Evolutionary conservation across 64 coral and sea anemone species (phyloP), one percentile per base, ranked within the genome.

Genomic region (Montipora sp.): DNA sequence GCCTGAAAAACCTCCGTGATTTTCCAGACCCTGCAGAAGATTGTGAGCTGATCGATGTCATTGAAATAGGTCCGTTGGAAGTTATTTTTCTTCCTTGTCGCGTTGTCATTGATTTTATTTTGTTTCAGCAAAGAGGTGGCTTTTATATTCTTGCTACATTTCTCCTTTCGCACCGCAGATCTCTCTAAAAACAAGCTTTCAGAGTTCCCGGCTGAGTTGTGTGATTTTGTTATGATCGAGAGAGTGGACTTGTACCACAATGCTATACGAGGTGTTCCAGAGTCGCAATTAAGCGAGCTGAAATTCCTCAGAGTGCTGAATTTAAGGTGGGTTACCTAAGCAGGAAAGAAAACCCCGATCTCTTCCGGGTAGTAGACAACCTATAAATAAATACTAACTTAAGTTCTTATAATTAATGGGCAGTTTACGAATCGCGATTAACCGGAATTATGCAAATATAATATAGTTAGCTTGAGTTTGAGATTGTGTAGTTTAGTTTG

Each of bases 1-100:
- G 95, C 77, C 51, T 83, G 66, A 96, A 94, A 85, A 95, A 93
- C 74, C 89, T 99, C 48, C 88, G 95, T 65, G 98, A 99, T 92
- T 99, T 96, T 68, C 98, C 98, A n/a, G 94, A 96, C 79, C 91
- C 88, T 2, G 75, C 94, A 7, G 91, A 96, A 19, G 98, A 99
- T 80, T 99, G 94, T 83, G 98, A 99, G 48, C 94, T 99, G 3
- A 99, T 99, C 18, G 98, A 99, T 94, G 98, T 99, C 3, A 99
- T 99, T 81, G 92, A 99, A 99, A 92, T 92, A 92, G 98, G 98
- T 99, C 73, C 76, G 51, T 77, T 51, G 10, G 2, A 20, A 7
- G 14, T 47, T 78, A 7, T 78, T 45, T 13, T 15, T 18, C 5
- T 36, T 27, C 3, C 3, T 14, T 13, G 5, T 77, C 12, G 11